Evolutionary conservation across 2,113 vertebrate species (phyloP).

Genomic region (Ibidorhyncha struthersii): DNA sequence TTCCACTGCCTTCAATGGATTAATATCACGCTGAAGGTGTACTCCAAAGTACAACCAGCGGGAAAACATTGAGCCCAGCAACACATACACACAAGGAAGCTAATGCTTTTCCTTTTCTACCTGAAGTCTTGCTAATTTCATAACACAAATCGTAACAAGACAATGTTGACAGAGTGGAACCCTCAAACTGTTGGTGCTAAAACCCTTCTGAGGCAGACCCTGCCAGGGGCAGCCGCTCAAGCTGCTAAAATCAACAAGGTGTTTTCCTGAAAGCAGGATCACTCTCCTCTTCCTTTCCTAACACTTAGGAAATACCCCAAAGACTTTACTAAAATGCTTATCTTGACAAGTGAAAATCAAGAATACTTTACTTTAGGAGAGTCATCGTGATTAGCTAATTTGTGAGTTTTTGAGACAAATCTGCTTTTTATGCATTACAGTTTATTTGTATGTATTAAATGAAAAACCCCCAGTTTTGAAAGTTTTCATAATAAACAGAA

Average conservation of each 20-base stretch:
- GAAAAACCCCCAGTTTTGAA: slow-evolving; percentile 41
- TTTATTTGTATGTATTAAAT: slow-evolving; percentile 58
- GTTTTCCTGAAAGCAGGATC: background rate
- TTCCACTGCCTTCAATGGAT: background rate
- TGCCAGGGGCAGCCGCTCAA: background rate
- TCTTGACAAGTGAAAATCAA: background rate
- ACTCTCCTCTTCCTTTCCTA: background rate
- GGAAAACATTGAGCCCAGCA: background rate
- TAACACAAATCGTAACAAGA: background rate
- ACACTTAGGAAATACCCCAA: background rate
- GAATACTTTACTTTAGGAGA: background rate
- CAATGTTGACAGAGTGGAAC: background rate
- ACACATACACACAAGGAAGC: background rate
- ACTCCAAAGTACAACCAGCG: background rate
- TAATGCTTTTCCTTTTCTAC: background rate
- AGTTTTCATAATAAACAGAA: slow-evolving; percentile 50
- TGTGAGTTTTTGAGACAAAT: slow-evolving; percentile 27
- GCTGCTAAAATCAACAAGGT: background rate
- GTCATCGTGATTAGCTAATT: background rate
- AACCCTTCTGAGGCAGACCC: background rate
- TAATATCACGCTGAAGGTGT: background rate
- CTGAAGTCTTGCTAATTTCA: background rate
- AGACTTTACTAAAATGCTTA: background rate
- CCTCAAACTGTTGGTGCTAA: background rate
- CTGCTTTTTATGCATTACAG: slow-evolving; percentile 45